phyloP scores from a whole-genome alignment of 2,797 vertebrate species.

The Lophius americanus region DNA sequence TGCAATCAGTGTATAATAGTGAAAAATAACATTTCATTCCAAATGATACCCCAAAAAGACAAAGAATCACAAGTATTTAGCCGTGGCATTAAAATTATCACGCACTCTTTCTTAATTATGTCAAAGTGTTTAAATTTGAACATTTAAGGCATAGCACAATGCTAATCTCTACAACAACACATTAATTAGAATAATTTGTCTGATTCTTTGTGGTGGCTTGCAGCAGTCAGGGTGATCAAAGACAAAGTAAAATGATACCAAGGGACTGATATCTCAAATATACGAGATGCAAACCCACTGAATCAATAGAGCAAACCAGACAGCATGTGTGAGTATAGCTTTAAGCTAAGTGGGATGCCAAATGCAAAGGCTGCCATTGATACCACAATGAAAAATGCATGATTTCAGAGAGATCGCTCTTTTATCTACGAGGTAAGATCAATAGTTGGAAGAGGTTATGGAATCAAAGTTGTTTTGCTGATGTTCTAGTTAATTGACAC shows the following conservation, averaged over 20 bases:
- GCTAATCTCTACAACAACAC: constrained; percentile 59
- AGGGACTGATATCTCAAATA: constrained; percentile 79
- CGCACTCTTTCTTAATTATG: constrained; percentile 59
- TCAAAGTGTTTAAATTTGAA: constrained; percentile 56
- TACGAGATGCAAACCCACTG: constrained; percentile 76
- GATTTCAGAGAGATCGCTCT: constrained; percentile 79
- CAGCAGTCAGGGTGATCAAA: constrained; percentile 80
- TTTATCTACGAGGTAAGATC: constrained; percentile 84
- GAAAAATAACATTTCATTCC: constrained; percentile 7
- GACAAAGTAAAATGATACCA: constrained; percentile 79
- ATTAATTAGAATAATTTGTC: constrained; percentile 75
- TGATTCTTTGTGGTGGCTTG: constrained; percentile 76
- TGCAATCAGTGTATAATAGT: constrained; percentile 7
- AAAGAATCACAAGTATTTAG: constrained; percentile 24
- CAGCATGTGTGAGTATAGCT: constrained; percentile 85
- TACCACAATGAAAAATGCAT: constrained; percentile 86
- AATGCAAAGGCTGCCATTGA: constrained; percentile 84
- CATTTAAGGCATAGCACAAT: constrained; percentile 64
- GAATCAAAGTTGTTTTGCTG: constrained; percentile 83
- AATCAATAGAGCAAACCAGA: constrained; percentile 87
- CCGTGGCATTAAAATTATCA: constrained; percentile 36
- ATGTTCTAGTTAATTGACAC: constrained; percentile 74
- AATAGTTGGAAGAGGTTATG: constrained; percentile 82
- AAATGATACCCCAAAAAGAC: constrained; percentile 29
- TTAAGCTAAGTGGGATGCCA: constrained; percentile 83